phyloP scores from a whole-genome alignment of 2,888 invertebrate genomes.

The Acanthacorydalis orientalis region DNA sequence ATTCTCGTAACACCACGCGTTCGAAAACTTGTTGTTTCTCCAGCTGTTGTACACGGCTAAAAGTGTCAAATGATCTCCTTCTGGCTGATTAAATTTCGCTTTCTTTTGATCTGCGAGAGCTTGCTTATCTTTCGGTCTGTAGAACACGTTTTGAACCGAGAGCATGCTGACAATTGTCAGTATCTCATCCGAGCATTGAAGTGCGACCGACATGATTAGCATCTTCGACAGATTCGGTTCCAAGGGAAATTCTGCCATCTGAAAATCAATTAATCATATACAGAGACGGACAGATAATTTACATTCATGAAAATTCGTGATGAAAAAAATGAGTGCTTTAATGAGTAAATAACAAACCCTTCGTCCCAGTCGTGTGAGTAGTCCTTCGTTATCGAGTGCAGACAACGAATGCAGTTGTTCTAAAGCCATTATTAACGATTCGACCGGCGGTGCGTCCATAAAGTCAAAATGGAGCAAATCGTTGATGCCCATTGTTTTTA shows the following conservation, averaged over 20 bases:
- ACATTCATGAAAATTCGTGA: not conserved
- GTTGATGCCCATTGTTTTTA: conserved; percentile 99
- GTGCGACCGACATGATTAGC: conserved; percentile 96
- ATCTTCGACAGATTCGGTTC: conserved; percentile 98
- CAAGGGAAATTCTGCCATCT: conserved; percentile 98
- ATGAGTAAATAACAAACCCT: conserved; percentile 29
- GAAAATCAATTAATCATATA: conserved; percentile 15
- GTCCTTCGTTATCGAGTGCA: conserved; percentile 88
- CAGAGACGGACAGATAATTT: conserved; percentile 8
- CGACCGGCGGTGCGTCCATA: conserved; percentile 99
- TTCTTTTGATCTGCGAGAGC: conserved; percentile 97
- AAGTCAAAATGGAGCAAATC: conserved; percentile 97
- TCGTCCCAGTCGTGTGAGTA: conserved; percentile 63
- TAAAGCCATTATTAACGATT: conserved; percentile 92
- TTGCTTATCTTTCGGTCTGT: conserved; percentile 87
- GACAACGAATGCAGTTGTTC: conserved; percentile 93
- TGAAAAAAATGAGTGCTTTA: no score
- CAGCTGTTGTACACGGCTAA: conserved; percentile 98
- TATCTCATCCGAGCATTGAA: conserved; percentile 96
- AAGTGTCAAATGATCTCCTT: conserved; percentile 94
- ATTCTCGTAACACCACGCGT: conserved; percentile 99
- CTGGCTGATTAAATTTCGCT: conserved; percentile 97
- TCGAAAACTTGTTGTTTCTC: conserved; percentile 98
- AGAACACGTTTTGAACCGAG: conserved; percentile 97
- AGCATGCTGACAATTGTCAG: conserved; percentile 98